Conservation (phyloP, 2,797 vertebrate species). For the Spondyliosoma cantharus region DNA sequence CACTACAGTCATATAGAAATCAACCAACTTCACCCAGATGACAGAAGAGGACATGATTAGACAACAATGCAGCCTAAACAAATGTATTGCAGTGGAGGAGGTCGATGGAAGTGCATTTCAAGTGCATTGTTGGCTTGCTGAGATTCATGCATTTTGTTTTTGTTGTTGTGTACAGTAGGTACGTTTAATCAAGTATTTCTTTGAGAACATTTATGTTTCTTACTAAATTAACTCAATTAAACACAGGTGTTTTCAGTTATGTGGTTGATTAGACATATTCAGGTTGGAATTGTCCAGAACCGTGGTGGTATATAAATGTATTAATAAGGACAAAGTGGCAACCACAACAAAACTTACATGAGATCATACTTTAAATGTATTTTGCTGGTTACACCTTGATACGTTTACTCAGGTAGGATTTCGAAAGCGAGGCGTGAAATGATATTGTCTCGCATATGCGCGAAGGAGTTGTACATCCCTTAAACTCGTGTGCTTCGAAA, state of each 20-base stretch:
- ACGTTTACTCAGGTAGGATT: too few relatives aligned
- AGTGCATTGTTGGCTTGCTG: conserved; percentile 2
- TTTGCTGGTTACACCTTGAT: background rate
- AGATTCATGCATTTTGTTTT: conserved; percentile 5
- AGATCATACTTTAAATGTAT: background rate
- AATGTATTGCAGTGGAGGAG: conserved; percentile 10
- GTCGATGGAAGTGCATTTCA: conserved; percentile 4
- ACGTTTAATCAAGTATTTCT: background rate
- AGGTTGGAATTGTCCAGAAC: background rate
- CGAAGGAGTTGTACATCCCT: background rate
- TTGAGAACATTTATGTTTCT: background rate
- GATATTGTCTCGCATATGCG: too few relatives aligned
- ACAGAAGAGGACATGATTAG: conserved; percentile 55
- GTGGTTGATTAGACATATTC: background rate
- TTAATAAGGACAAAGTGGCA: background rate
- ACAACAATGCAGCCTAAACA: conserved; percentile 35
- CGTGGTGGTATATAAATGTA: background rate
- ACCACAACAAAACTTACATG: background rate
- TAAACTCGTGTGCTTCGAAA: background rate
- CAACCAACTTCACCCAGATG: conserved; percentile 51
- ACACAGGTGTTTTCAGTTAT: background rate
- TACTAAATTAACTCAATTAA: background rate
- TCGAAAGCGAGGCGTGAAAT: too few relatives aligned
- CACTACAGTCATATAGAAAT: conserved; percentile 61
- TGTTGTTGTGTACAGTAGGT: background rate